These are phyloP conservation scores for Saxidomus purpurata DNA, from an alignment of 1,140 invertebrate genomes.

Conservation along the genomic window DNA sequence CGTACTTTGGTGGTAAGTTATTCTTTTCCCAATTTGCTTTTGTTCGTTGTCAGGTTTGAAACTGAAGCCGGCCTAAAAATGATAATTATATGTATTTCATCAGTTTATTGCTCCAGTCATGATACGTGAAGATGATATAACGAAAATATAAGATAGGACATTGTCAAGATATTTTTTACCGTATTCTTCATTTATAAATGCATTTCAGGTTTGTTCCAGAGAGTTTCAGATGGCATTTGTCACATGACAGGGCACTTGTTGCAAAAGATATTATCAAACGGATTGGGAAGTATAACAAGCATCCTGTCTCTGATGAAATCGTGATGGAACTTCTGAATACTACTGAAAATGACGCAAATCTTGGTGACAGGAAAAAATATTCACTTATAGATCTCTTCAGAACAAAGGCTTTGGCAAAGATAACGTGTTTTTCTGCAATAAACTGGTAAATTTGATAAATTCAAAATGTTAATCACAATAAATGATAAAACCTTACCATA, in stretches of 20 bases:
- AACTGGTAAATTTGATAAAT: constrained; percentile 45
- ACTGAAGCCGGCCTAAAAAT: too few species aligned
- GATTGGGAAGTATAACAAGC: constrained; percentile 25
- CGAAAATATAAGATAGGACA: too few species aligned
- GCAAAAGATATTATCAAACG: constrained; percentile 15
- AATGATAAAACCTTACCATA: too few species aligned
- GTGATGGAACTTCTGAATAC: neutral
- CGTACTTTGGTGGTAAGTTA: constrained; percentile 62
- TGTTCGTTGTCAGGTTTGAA: too few species aligned
- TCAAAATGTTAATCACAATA: too few species aligned
- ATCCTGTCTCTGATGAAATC: neutral
- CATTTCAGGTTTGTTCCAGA: constrained; percentile 58
- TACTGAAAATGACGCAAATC: neutral
- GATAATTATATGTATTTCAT: too few species aligned
- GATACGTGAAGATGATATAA: too few species aligned
- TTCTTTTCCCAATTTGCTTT: too few species aligned
- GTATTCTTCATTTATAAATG: too few species aligned
- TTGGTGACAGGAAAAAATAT: constrained; percentile 23
- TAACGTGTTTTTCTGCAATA: constrained; percentile 21
- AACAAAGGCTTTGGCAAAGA: constrained; percentile 9
- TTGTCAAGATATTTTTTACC: too few species aligned
- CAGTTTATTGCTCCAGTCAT: too few species aligned
- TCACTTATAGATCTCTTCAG: constrained; percentile 26
- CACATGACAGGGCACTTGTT: constrained; percentile 17
- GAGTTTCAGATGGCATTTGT: constrained; percentile 57